Percentiles rank a stretch among this genome's conserved stretches.
These are phyloP conservation scores for Hofmannophila pseudospretella DNA, from an alignment of 2,888 invertebrate species.

Conservation along the genomic window DNA sequence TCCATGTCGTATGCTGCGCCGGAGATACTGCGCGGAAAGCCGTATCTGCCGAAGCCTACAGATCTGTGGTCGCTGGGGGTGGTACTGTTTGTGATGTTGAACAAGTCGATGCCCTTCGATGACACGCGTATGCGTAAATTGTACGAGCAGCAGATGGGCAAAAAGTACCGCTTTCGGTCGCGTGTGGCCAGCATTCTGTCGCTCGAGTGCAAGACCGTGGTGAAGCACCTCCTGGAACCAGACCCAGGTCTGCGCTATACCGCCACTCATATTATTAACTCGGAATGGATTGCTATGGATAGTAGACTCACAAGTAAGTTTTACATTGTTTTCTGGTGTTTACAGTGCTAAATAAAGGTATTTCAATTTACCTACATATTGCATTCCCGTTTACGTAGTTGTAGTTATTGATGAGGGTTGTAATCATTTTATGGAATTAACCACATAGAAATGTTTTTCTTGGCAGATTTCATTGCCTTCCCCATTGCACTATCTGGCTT, in stretches of 20 bases:
- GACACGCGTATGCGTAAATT: slow-evolving; percentile 85
- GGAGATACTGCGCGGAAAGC: slow-evolving; percentile 86
- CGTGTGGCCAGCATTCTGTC: slow-evolving; percentile 78
- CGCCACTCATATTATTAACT: slow-evolving; percentile 74
- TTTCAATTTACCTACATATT: no score
- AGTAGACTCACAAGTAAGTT: slow-evolving; percentile 74
- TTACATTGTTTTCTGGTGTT: background rate
- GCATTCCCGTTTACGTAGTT: no score
- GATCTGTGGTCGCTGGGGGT: slow-evolving; percentile 91
- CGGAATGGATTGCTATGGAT: slow-evolving; percentile 85
- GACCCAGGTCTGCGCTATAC: slow-evolving; percentile 78
- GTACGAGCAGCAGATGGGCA: slow-evolving; percentile 80
- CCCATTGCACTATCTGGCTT: no score
- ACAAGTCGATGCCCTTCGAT: slow-evolving; percentile 90
- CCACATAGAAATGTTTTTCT: no score
- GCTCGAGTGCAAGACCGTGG: slow-evolving; percentile 79
- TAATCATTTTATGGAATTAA: no score
- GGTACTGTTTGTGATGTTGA: slow-evolving; percentile 89
- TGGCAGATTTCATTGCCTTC: no score
- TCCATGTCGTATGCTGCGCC: slow-evolving; percentile 93
- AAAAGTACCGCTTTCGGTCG: slow-evolving; percentile 80
- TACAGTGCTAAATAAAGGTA: no score
- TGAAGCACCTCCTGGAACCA: slow-evolving; percentile 83
- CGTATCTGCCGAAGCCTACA: slow-evolving; percentile 83
- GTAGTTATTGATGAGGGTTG: no score